phyloP scores from a whole-genome alignment of 2,888 invertebrate genomes.

The Hoplodrina ambigua region DNA sequence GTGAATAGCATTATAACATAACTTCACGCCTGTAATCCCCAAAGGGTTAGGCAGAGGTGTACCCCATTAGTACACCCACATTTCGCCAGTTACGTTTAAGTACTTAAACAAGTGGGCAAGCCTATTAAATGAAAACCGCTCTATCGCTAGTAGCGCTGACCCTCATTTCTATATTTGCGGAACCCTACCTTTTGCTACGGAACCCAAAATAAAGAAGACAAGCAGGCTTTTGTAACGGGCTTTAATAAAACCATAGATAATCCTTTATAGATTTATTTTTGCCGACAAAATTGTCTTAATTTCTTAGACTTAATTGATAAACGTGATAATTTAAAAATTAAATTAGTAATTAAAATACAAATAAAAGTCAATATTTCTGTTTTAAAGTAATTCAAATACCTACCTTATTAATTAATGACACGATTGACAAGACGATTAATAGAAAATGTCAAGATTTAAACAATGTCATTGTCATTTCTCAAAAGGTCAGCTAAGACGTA shows the following conservation, averaged over 20 bases:
- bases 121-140: too few species aligned
- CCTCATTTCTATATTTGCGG: not conserved
- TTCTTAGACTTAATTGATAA: not conserved
- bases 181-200: not conserved
- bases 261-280: not conserved
- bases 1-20: too few species aligned
- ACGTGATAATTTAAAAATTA: not conserved
- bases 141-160: too few species aligned
- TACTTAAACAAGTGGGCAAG: too few species aligned
- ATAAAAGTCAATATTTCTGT: not conserved
- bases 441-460: constrained; percentile 10
- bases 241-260: too few species aligned
- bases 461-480: not conserved
- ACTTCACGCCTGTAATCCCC: too few species aligned
- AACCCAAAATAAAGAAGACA: not conserved
- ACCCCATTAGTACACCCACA: too few species aligned
- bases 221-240: too few species aligned
- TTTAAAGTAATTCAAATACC: not conserved
- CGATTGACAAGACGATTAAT: not conserved
- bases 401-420: not conserved
- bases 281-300: not conserved
- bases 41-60: too few species aligned
- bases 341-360: constrained; percentile 2
- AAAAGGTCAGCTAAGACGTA: constrained; percentile 17
- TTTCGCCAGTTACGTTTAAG: too few species aligned